Evolutionary conservation across 2,113 vertebrate species (phyloP).

Genomic region (Tyto alba): DNA sequence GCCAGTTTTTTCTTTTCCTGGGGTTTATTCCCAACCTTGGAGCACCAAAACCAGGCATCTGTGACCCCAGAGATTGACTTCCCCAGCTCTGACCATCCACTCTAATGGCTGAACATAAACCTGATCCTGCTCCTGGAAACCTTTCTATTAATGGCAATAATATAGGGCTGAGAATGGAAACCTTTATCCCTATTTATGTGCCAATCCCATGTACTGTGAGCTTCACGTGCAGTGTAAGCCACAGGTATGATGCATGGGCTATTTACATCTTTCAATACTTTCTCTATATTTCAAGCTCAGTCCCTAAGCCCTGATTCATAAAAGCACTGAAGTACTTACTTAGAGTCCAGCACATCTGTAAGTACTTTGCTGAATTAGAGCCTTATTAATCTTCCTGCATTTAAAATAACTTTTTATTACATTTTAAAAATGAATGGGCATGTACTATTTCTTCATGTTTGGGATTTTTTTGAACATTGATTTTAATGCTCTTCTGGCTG

Average conservation of each 20-base stretch:
- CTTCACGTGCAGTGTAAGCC: neutral
- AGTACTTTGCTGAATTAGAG: constrained; percentile 44
- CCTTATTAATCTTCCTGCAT: constrained; percentile 43
- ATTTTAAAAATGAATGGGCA: constrained; percentile 45
- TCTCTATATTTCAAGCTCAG: neutral
- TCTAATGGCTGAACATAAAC: neutral
- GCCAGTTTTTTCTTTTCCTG: neutral
- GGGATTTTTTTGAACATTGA: neutral
- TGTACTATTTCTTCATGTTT: neutral
- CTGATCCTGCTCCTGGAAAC: neutral
- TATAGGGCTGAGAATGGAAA: neutral
- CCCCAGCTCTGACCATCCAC: neutral
- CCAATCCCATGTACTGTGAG: rapidly evolving
- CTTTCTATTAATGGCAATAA: neutral
- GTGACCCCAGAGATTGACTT: neutral
- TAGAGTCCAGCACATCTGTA: constrained; percentile 11
- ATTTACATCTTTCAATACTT: neutral
- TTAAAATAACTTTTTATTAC: constrained; percentile 41
- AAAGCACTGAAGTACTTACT: neutral
- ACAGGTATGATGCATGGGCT: neutral
- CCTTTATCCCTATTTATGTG: neutral
- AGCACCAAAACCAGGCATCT: neutral
- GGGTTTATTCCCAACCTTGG: neutral
- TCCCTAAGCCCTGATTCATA: neutral
- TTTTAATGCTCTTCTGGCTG: neutral